A percentile compares a stretch with the other conserved stretches of the same genome.
These are phyloP conservation scores for Euura saliciscinereae DNA, from an alignment of 1,140 invertebrate species.

Conservation along the genomic window DNA sequence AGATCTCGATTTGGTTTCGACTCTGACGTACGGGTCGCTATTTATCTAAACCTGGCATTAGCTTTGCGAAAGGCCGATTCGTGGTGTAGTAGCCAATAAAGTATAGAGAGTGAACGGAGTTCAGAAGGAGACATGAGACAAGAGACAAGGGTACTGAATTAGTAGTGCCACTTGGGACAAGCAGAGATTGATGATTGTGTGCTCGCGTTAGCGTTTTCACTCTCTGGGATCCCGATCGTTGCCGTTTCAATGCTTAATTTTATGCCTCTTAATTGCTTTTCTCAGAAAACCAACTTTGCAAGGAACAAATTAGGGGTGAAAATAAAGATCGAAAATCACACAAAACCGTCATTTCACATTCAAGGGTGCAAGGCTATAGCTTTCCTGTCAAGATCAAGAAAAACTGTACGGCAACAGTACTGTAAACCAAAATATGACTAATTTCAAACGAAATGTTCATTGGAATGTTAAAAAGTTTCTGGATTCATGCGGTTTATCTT, in stretches of 20 bases:
- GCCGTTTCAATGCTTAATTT: not conserved
- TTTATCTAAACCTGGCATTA: slow-evolving; percentile 1
- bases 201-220: slow-evolving; percentile 5
- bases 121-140: slow-evolving; percentile 6
- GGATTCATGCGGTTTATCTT: too few relatives aligned
- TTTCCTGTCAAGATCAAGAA: too few relatives aligned
- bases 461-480: too few relatives aligned
- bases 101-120: slow-evolving; percentile 1
- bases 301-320: not conserved
- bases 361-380: too few relatives aligned
- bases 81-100: slow-evolving; percentile 3
- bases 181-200: slow-evolving; percentile 2
- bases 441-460: too few relatives aligned
- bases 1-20: slow-evolving; percentile 5
- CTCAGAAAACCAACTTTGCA: not conserved
- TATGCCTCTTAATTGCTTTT: slow-evolving; percentile 5
- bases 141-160: slow-evolving; percentile 7
- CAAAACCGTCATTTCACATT: too few relatives aligned
- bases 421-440: too few relatives aligned
- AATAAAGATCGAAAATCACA: not conserved
- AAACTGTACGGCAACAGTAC: too few relatives aligned
- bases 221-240: not conserved
- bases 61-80: not conserved
- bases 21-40: not conserved
- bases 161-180: slow-evolving; percentile 4